A percentile compares a stretch with the other conserved stretches of the same genome.
phyloP scores from a whole-genome alignment of 2,113 vertebrate genomes.

The Carassius auratus region DNA sequence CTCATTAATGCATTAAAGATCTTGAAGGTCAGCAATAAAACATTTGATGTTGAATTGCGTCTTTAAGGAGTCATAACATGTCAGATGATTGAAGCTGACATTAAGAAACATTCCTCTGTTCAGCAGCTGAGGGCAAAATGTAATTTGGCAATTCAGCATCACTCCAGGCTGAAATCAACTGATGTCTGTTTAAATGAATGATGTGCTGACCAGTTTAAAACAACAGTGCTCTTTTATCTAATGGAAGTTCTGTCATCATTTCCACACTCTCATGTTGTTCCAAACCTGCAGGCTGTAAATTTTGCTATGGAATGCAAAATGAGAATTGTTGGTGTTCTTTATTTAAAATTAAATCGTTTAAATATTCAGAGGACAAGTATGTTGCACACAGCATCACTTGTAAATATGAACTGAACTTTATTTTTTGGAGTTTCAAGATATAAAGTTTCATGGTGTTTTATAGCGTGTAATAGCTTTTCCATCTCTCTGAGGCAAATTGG shows the following conservation, averaged over 20 bases:
- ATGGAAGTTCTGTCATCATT: background rate
- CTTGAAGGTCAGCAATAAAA: conserved; percentile 40
- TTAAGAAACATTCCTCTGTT: conserved; percentile 29
- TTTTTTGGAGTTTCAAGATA: conserved; percentile 1
- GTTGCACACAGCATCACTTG: conserved; percentile 1
- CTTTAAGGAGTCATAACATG: conserved; percentile 35
- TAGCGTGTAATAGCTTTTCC: conserved; percentile 36
- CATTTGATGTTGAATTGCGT: conserved; percentile 41
- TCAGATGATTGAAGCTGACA: conserved; percentile 46
- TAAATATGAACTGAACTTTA: background rate
- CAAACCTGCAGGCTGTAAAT: background rate
- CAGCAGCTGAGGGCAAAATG: conserved; percentile 15
- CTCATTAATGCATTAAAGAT: conserved; percentile 49
- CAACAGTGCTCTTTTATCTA: conserved; percentile 2
- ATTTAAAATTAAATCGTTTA: background rate
- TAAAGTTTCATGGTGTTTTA: background rate
- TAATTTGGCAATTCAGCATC: conserved; percentile 3
- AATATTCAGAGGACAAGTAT: background rate
- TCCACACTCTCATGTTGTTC: background rate
- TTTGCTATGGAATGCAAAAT: background rate
- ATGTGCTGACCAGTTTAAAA: background rate
- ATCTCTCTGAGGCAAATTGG: conserved; percentile 22
- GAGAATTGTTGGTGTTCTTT: background rate
- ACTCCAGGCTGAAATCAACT: background rate
- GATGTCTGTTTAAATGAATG: background rate